These are phyloP conservation scores for Seriola rivoliana DNA, from an alignment of 2,113 vertebrate genomes.

Conservation along the genomic window DNA sequence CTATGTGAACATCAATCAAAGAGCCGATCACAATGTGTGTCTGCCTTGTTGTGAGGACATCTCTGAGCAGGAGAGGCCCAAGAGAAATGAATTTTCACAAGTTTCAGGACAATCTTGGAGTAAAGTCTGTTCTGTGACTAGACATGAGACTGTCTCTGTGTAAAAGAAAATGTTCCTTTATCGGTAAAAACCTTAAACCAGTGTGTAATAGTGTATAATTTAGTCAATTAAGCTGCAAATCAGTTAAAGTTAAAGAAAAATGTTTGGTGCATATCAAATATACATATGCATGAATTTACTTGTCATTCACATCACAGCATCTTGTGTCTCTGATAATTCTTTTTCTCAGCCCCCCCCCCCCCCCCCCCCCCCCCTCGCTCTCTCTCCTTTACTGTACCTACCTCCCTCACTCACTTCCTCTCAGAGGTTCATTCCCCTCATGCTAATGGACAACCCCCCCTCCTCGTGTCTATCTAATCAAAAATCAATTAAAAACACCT, in stretches of 20 bases:
- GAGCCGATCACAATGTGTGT: conserved; percentile 20
- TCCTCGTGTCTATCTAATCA: conserved; percentile 85
- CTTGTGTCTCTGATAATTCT: conserved; percentile 55
- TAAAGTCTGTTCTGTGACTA: not conserved
- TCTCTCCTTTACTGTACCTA: conserved; percentile 51
- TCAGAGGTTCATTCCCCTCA: conserved; percentile 82
- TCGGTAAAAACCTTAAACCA: conserved; percentile 56
- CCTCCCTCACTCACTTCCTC: conserved; percentile 73
- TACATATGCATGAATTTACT: conserved; percentile 68
- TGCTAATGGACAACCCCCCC: conserved; percentile 85
- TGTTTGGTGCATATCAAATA: conserved; percentile 69
- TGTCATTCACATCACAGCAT: conserved; percentile 64
- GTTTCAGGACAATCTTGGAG: not conserved
- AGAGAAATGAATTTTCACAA: conserved; percentile 1
- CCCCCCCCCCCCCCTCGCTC: conserved; percentile 37
- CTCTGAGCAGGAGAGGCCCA: not conserved
- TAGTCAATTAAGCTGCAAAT: conserved; percentile 71
- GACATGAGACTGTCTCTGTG: not conserved
- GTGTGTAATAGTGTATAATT: conserved; percentile 64
- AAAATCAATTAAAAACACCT: conserved; percentile 92
- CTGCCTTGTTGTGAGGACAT: conserved; percentile 7
- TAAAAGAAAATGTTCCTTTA: conserved; percentile 44
- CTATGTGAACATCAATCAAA: conserved; percentile 9
- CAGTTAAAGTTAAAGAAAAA: conserved; percentile 62
- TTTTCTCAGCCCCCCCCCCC: conserved; percentile 17